Conservation (phyloP, 2,797 vertebrate species). For the Vultur gryphus region DNA sequence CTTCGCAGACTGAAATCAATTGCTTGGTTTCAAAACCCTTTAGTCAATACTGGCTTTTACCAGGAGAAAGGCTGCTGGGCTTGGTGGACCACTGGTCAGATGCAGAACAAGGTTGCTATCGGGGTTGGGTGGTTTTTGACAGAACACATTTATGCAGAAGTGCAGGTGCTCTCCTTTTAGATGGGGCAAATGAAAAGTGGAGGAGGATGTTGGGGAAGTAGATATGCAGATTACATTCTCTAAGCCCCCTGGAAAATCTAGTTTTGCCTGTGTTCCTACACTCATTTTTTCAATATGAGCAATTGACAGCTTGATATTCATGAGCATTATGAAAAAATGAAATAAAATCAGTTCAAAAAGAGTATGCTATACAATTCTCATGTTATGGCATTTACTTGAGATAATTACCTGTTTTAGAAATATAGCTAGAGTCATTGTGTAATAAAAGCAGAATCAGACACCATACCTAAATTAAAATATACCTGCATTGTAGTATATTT, state of each 20-base stretch:
- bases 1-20: constrained; percentile 3
- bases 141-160: background rate
- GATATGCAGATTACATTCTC: background rate
- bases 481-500: background rate
- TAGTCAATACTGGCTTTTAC: background rate
- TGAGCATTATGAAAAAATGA: background rate
- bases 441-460: background rate
- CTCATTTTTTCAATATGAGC: background rate
- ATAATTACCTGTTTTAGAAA: background rate
- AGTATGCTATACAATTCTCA: background rate
- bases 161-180: background rate
- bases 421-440: background rate
- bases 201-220: background rate
- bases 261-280: background rate
- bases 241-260: background rate
- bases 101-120: background rate
- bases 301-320: background rate
- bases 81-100: background rate
- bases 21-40: background rate
- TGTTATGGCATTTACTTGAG: background rate
- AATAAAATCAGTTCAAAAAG: background rate
- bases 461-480: background rate
- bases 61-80: background rate
- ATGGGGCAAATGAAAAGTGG: background rate
- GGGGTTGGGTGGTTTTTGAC: background rate